Evolutionary conservation across 2,888 invertebrate genomes (phyloP).

Genomic region (Clunio marinus): DNA sequence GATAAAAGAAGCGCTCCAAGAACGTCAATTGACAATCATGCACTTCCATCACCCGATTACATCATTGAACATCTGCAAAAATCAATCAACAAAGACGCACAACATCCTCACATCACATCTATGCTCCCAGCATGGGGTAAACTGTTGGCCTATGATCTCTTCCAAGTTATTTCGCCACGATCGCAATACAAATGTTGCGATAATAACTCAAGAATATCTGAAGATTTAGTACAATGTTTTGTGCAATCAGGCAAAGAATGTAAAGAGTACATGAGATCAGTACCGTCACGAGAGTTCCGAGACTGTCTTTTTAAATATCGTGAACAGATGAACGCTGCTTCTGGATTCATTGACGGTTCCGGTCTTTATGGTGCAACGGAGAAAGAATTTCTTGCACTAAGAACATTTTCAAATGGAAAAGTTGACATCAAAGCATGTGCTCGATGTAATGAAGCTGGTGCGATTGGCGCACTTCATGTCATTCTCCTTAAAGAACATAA

Average conservation of each 20-base stretch:
- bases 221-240: slow-evolving; percentile 56
- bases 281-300: slow-evolving; percentile 61
- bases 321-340: slow-evolving; percentile 81
- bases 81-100: slow-evolving; percentile 52
- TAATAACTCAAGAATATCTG: slow-evolving; percentile 42
- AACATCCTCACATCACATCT: slow-evolving; percentile 72
- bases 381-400: slow-evolving; percentile 62
- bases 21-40: slow-evolving; percentile 55
- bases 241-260: slow-evolving; percentile 53
- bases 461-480: slow-evolving; percentile 68
- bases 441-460: slow-evolving; percentile 61
- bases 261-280: slow-evolving; percentile 66
- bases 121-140: slow-evolving; percentile 78
- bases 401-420: slow-evolving; percentile 68
- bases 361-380: slow-evolving; percentile 75
- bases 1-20: slow-evolving; percentile 62
- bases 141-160: slow-evolving; percentile 67
- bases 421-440: slow-evolving; percentile 63
- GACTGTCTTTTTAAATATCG: slow-evolving; percentile 65
- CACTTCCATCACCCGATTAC: slow-evolving; percentile 59
- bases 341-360: slow-evolving; percentile 78
- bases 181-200: slow-evolving; percentile 54
- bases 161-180: slow-evolving; percentile 58
- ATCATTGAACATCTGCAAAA: slow-evolving; percentile 59
- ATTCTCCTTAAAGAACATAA: slow-evolving; percentile 74